Evolutionary conservation across 2,113 vertebrate genomes (phyloP).

Genomic region (Callaeas wilsoni): DNA sequence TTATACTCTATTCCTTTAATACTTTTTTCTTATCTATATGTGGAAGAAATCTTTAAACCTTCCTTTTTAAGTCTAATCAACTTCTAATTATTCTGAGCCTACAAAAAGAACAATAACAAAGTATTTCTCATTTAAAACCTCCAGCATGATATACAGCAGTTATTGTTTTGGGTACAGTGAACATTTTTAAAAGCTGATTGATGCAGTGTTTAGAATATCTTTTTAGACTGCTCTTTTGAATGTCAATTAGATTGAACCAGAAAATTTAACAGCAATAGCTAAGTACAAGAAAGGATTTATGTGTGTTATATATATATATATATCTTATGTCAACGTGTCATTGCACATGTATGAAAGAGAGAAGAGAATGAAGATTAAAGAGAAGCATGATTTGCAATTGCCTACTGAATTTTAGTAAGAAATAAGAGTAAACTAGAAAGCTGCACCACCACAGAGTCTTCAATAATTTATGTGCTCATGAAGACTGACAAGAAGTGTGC

Average conservation of each 20-base stretch:
- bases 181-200: constrained; percentile 41
- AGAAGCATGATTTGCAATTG: not conserved
- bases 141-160: not conserved
- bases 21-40: not conserved
- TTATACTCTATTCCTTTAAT: not conserved
- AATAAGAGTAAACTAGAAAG: not conserved
- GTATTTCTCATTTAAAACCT: constrained; percentile 37
- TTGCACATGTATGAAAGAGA: not conserved
- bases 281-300: not conserved
- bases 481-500: not conserved
- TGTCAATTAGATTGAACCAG: constrained; percentile 28
- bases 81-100: constrained; percentile 36
- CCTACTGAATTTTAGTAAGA: not conserved
- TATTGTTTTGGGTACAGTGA: not conserved
- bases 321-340: not conserved
- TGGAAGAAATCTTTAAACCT: constrained; percentile 1
- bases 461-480: not conserved
- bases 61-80: not conserved
- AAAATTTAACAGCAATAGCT: constrained; percentile 29
- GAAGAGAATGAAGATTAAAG: not conserved
- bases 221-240: constrained; percentile 33
- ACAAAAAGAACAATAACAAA: constrained; percentile 31
- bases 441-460: not conserved
- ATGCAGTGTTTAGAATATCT: not conserved
- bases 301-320: not conserved